Conservation (phyloP, 2,797 vertebrate species). For the Takifugu rubripes region DNA sequence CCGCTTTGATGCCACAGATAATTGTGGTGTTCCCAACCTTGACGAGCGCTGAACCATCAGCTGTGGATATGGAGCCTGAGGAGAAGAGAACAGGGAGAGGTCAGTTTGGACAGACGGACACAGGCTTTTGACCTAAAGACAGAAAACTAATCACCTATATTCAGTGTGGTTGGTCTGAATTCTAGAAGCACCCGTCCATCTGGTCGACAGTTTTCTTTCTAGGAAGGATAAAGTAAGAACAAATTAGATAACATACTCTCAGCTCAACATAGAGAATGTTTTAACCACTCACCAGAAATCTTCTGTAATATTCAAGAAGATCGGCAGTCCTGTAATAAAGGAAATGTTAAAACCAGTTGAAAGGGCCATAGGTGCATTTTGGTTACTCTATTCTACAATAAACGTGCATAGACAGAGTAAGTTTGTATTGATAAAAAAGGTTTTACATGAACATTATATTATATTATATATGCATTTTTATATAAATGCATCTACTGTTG, state of each 20-base stretch:
- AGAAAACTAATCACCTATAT: slow-evolving; percentile 79
- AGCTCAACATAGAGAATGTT: background rate
- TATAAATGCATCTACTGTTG: too few species aligned
- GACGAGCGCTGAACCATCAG: slow-evolving; percentile 93
- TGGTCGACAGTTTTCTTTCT: slow-evolving; percentile 96
- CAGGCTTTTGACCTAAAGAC: too few species aligned
- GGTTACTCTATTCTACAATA: too few species aligned
- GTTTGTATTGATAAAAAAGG: too few species aligned
- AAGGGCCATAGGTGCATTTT: too few species aligned
- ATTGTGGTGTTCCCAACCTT: slow-evolving; percentile 94
- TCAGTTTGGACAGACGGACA: too few species aligned
- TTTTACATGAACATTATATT: too few species aligned
- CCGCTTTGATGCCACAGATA: slow-evolving; percentile 94
- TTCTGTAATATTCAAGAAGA: slow-evolving; percentile 92
- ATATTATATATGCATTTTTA: too few species aligned
- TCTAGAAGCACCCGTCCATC: slow-evolving; percentile 92
- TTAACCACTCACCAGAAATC: slow-evolving; percentile 85
- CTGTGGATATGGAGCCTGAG: slow-evolving; percentile 91
- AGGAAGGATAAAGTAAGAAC: background rate
- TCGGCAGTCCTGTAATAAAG: slow-evolving; percentile 84
- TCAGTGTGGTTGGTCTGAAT: slow-evolving; percentile 92
- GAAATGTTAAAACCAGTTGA: too few species aligned
- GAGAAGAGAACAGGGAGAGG: background rate
- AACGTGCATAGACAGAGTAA: too few species aligned
- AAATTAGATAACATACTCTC: background rate